Evolutionary conservation across 2,113 vertebrate species (phyloP).

Genomic region (Pseudopipra pipra): DNA sequence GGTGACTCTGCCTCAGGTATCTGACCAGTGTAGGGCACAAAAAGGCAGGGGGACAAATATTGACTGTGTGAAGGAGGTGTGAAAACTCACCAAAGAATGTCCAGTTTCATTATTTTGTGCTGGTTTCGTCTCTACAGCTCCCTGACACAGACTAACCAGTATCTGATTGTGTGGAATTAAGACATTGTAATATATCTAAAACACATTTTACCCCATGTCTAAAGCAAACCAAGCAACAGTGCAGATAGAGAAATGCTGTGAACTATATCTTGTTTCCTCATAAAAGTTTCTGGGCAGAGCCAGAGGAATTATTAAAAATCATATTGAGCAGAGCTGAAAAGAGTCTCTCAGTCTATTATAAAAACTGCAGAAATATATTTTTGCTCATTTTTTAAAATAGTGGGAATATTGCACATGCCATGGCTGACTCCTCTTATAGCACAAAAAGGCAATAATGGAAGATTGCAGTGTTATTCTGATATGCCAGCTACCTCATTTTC

Average conservation of each 20-base stretch:
- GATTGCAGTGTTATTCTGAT: background rate
- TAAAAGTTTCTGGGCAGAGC: background rate
- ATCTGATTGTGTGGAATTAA: background rate
- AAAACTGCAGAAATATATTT: background rate
- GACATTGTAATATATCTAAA: background rate
- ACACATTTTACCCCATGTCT: background rate
- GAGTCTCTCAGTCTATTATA: background rate
- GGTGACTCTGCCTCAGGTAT: background rate
- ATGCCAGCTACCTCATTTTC: slow-evolving; percentile 33
- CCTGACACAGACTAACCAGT: background rate
- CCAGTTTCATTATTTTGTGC: background rate
- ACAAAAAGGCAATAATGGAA: slow-evolving; percentile 25
- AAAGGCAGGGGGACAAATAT: background rate
- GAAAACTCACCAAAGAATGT: background rate
- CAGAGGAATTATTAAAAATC: background rate
- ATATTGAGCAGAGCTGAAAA: background rate
- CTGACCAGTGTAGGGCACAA: background rate
- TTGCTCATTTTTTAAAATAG: slow-evolving; percentile 21
- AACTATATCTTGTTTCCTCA: background rate
- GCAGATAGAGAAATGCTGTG: background rate
- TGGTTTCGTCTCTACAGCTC: background rate
- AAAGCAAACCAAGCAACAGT: background rate
- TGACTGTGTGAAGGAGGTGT: background rate
- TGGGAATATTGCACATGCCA: background rate
- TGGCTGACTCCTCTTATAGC: background rate